A percentile compares a stretch with the other conserved stretches of the same genome.
These are phyloP conservation scores for Melanerpes formicivorus DNA, from an alignment of 2,113 vertebrate species.

Conservation along the genomic window DNA sequence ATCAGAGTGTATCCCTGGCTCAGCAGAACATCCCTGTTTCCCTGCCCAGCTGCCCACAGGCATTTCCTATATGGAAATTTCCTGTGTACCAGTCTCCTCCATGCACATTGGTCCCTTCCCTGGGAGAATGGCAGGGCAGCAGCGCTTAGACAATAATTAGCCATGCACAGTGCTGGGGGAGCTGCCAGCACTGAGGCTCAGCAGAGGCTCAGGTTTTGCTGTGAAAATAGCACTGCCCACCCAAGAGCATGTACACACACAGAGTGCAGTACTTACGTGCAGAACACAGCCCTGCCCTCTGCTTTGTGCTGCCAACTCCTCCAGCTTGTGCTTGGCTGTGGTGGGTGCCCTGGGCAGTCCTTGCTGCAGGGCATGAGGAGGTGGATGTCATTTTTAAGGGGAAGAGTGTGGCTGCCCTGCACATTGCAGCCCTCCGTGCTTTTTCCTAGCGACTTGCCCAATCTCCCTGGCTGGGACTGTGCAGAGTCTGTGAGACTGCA, in stretches of 20 bases:
- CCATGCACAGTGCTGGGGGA: background rate
- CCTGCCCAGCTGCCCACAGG: background rate
- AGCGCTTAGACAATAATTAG: background rate
- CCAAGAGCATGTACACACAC: background rate
- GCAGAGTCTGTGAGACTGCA: rapidly evolving
- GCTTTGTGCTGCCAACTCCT: background rate
- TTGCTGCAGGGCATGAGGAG: background rate
- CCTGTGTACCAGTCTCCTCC: background rate
- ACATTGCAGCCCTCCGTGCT: background rate
- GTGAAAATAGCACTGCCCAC: background rate
- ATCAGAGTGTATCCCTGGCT: background rate
- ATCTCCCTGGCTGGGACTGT: background rate
- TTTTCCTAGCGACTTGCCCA: background rate
- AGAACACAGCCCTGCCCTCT: background rate
- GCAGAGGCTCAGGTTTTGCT: background rate
- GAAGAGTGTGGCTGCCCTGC: background rate
- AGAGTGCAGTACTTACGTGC: background rate
- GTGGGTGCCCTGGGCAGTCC: background rate
- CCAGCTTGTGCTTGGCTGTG: background rate
- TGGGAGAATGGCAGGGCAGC: background rate
- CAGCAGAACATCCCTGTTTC: background rate
- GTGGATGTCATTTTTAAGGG: constrained; percentile 9
- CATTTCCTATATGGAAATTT: background rate
- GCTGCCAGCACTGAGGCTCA: background rate
- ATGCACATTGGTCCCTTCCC: background rate